Evolutionary conservation across 2,888 invertebrate species (phyloP).

Genomic region (Apamea sordens): DNA sequence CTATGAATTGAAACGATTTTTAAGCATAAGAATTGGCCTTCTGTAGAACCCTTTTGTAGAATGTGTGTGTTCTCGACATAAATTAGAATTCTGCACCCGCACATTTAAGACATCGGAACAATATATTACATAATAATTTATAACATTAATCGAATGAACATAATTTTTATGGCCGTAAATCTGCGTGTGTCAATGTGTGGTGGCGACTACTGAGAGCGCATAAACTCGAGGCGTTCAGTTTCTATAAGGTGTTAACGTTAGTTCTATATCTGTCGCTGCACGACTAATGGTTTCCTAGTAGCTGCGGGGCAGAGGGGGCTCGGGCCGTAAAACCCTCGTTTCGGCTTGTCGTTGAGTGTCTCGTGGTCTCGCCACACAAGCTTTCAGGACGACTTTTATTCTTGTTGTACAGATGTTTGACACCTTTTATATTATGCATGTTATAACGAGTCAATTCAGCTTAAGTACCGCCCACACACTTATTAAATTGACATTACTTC

Average conservation of each 20-base stretch:
- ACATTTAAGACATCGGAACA: background rate
- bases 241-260: constrained; percentile 17
- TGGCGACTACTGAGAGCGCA: constrained; percentile 24
- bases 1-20: no score
- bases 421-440: background rate
- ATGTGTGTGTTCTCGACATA: background rate
- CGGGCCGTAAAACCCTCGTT: background rate
- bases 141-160: background rate
- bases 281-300: constrained; percentile 26
- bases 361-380: background rate
- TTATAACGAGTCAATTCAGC: background rate
- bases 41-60: no score
- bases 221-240: constrained; percentile 16
- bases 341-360: background rate
- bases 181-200: background rate
- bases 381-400: background rate
- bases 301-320: background rate
- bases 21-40: no score
- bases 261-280: constrained; percentile 28
- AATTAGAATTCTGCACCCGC: background rate
- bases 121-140: background rate
- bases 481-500: background rate
- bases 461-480: background rate
- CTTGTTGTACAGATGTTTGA: background rate
- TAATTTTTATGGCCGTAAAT: constrained; percentile 24